Base-by-base conservation (phyloP, 2,797 vertebrate genomes). In the Valencia hispanica region DNA sequence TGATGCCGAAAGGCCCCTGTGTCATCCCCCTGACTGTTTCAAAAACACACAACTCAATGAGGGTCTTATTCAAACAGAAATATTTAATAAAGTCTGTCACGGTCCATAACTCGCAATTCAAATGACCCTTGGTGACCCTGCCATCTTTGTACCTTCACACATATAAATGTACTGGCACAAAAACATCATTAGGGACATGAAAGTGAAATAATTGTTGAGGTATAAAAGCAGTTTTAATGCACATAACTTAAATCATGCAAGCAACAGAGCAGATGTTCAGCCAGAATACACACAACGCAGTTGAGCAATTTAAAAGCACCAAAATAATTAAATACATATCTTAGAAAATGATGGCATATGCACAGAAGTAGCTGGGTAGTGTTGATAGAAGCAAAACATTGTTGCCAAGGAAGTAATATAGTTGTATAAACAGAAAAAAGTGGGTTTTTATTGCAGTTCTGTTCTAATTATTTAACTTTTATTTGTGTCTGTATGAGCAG, bases 11-110 rank as follows among this genome's bases (percentile, higher is more conserved):
- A 93, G 84, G 80, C 59, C 71, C 69, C 61, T 43, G 73, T 83
- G 84, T 88, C 82, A 79, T 86, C 74, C 79, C 27, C 73, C 45
- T 73, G 80, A 78, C 51, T 84, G 79, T 86, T 89, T 84, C 53
- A 89, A 83, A 87, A 91, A 87, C 80, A 84, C 74, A 83, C 79
- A 82, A 78, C 32, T 85, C 79, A 41, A 79, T 88, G 79, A 81
- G 84, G 87, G 84, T 88, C 84, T 84, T 55, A 85, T 84, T 90
- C 84, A 79, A 91, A 92, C 82, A 89, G 84, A 88, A 83, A 91
- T 86, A 85, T 92, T 91, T 89, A 85, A 91, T 87, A 84, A 87
- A 80, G 55, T 83, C 79, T 88, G 85, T 84, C 86, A 88, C 34
- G 83, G 85, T 50, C 81, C 85, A 83, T 88, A 79, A 86, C 70